Base-by-base conservation (phyloP, 2,797 vertebrate species). In the Rhabdomys pumilio region DNA sequence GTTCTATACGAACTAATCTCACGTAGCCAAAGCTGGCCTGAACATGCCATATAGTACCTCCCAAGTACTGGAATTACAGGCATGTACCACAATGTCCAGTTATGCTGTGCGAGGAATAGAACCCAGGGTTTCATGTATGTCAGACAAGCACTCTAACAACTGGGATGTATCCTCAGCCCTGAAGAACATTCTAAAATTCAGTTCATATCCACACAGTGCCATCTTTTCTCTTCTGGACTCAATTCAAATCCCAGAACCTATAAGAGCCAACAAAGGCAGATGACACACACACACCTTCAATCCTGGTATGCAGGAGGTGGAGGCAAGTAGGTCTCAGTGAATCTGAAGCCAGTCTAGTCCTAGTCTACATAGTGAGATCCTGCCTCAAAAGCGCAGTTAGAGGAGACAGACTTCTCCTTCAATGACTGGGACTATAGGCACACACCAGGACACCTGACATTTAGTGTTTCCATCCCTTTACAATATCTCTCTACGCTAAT, bases 151-250 rank as follows among this genome's bases (percentile, higher is more conserved):
- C 61, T 90, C 61, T 77, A 47, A 22, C 26, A 89, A 12, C 4
- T 6, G 34, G 14, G 14, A 14, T 0, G 4, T 8, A 44, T 19
- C 41, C 50, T 73, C 85, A 55, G 26, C 67, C 50, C 87, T 65
- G 82, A 94, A 94, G 41, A 63, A 61, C 1, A 20, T 85, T 94
- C 92, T 61, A 86, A 81, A 89, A 94, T 63, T 89, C 61, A 93
- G 77, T 65, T 96, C 86, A 93, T 81, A 88, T 22, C 61, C 50
- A 88, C 77, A 81, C 57, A 94, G 34, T n/a, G 79, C 50, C 41
- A 90, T 61, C 10, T 50, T 24, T 41, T 80, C 44, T 90, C 76
- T 94, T 88, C 57, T 94, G 86, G 63, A 96, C 59, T 82, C 65
- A 61, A 29, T 89, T 90, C 72, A 94, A 96, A 94, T 75, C 88